Evolutionary conservation across 2,888 invertebrate species (phyloP), one percentile per base, ranked within the genome.

Genomic region (Caenorhabditis macrosperma): DNA sequence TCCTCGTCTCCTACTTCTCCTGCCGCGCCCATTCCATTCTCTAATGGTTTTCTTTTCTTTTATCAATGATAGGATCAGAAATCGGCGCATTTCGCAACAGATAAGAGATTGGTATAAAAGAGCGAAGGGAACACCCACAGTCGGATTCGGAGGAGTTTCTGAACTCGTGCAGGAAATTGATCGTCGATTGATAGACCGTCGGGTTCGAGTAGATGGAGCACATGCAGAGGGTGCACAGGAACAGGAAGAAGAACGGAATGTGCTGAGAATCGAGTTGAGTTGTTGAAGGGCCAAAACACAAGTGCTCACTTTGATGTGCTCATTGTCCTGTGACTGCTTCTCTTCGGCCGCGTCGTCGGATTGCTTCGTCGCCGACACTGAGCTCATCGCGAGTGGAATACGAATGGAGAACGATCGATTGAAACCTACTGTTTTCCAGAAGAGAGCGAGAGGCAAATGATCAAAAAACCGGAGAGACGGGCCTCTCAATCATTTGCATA

Each of bases 91-190:
- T 69, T 69, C 59, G 60, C 41, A 60, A 67, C 52, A 50, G 69
- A 60, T 41, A 60, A 50, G 60, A 50, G 20, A 60, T 38, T 22
- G 38, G 41, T 38, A 64, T 41, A 64, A 64, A 24, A 41, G 59
- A 52, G 17, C 44, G 44, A 44, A 17, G 9, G 44, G 33, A 33
- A 44, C 44, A 20, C n/a, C n/a, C 44, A 85, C 85, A 84, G 60
- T 85, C 85, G 12, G 72, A 69, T 44, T 59, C 78, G 1, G 85
- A 86, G 35, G 74, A 78, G 55, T 86, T 86, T 30, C 82, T 76
- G 38, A 81, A 86, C 9, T 83, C 79, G 67, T 86, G 84, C 48
- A 86, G 76, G 50, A 80, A 83, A 17, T 81, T 86, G 63, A 85
- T 80, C 0, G 86, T 85, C 28, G 84, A 81, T 41, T 84, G 82